A percentile compares a stretch with the other conserved stretches of the same genome.
Conservation (phyloP, 2,797 vertebrate genomes). For the Sparus aurata region DNA sequence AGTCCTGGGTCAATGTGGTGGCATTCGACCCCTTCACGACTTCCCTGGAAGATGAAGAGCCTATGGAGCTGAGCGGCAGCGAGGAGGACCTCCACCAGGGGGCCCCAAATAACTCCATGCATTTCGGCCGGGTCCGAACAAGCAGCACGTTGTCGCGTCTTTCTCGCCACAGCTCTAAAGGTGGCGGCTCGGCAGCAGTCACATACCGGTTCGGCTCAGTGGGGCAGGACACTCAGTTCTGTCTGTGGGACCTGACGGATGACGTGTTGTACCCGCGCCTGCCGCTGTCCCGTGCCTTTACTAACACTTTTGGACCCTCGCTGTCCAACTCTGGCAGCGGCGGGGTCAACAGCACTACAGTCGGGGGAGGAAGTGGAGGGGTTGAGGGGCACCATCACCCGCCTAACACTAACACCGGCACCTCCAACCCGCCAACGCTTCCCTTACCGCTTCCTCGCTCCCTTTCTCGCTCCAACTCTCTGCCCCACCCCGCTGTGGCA, state of each 20-base stretch:
- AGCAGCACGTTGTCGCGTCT: constrained; percentile 89
- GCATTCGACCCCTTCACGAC: constrained; percentile 93
- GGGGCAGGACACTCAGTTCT: constrained; percentile 95
- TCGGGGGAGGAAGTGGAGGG: constrained; percentile 60
- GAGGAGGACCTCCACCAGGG: constrained; percentile 87
- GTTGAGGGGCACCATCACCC: constrained; percentile 88
- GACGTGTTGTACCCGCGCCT: constrained; percentile 90
- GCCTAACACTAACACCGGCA: constrained; percentile 75
- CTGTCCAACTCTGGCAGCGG: constrained; percentile 83
- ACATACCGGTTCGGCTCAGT: constrained; percentile 94
- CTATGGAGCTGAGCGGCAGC: constrained; percentile 84
- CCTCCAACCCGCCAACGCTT: constrained; percentile 76
- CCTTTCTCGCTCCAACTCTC: constrained; percentile 92
- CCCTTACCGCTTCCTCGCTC: constrained; percentile 89
- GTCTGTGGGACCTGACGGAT: constrained; percentile 94
- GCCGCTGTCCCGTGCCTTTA: constrained; percentile 89
- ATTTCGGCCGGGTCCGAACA: constrained; percentile 86
- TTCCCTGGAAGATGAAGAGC: constrained; percentile 88
- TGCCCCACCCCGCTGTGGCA: constrained; percentile 89
- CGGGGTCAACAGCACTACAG: constrained; percentile 74
- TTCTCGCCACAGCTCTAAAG: constrained; percentile 88
- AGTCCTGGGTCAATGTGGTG: constrained; percentile 95
- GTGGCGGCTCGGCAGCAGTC: constrained; percentile 82
- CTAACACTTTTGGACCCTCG: constrained; percentile 85
- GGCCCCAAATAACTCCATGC: constrained; percentile 73